phyloP scores from a whole-genome alignment of 2,113 vertebrate species.

The Collichthys lucidus region DNA sequence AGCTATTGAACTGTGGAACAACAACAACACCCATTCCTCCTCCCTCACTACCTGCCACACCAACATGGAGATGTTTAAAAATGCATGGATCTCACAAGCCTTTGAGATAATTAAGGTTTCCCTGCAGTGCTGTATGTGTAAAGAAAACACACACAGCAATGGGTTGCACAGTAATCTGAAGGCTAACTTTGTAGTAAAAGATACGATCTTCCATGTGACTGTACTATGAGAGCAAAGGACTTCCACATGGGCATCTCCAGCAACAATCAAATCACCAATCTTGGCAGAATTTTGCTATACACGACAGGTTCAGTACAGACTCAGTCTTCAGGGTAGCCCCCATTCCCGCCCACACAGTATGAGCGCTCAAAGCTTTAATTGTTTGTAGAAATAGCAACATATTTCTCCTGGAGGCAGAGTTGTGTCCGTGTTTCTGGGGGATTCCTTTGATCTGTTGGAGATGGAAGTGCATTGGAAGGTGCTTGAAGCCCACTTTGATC shows the following conservation, averaged over 20 bases:
- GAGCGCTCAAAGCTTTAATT: conserved; percentile 45
- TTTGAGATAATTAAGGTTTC: conserved; percentile 63
- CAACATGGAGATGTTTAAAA: conserved; percentile 64
- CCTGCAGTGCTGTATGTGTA: conserved; percentile 33
- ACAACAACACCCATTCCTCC: conserved; percentile 55
- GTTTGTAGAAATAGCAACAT: conserved; percentile 40
- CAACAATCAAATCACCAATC: background rate
- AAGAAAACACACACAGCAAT: background rate
- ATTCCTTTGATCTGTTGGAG: conserved; percentile 56
- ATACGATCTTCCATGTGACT: background rate
- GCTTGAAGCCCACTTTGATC: conserved; percentile 59
- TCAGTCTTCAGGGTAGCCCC: conserved; percentile 35
- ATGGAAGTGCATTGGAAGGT: conserved; percentile 32
- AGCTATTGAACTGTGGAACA: conserved; percentile 33
- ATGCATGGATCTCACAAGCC: conserved; percentile 56
- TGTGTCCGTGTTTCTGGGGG: conserved; percentile 17
- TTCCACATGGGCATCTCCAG: conserved; percentile 1
- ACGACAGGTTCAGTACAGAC: conserved; percentile 25
- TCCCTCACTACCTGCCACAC: conserved; percentile 60
- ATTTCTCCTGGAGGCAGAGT: conserved; percentile 38
- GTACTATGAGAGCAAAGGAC: background rate
- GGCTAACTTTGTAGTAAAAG: background rate
- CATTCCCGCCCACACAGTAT: conserved; percentile 28
- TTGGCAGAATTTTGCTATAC: background rate
- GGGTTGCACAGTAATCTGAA: background rate